phyloP scores from a whole-genome alignment of 1,140 invertebrate genomes.

The Psilanteris sp. region DNA sequence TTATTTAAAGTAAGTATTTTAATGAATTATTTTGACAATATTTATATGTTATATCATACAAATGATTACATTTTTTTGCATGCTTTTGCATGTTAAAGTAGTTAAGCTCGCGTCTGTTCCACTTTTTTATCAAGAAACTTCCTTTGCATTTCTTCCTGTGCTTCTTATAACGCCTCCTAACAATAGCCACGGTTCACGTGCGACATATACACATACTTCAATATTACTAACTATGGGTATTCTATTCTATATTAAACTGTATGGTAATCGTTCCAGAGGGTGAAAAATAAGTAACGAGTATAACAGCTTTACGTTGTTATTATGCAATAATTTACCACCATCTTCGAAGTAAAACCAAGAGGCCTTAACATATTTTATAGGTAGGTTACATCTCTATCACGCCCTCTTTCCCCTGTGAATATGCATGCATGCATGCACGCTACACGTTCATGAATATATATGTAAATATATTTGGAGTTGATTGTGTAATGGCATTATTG shows the following conservation, averaged over 20 bases:
- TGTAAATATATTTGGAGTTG: slow-evolving; percentile 51
- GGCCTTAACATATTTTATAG: slow-evolving; percentile 74
- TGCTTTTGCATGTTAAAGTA: slow-evolving; percentile 63
- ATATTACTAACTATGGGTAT: slow-evolving; percentile 43
- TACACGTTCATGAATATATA: slow-evolving; percentile 64
- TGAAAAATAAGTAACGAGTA: slow-evolving; percentile 76
- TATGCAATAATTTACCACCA: slow-evolving; percentile 78
- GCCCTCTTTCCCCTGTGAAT: slow-evolving; percentile 58
- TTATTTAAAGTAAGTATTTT: no score
- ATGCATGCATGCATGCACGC: slow-evolving; percentile 65
- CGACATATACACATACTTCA: slow-evolving; percentile 39
- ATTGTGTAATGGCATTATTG: slow-evolving; percentile 68
- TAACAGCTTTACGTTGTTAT: slow-evolving; percentile 75
- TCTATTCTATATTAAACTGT: slow-evolving; percentile 76
- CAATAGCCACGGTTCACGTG: slow-evolving; percentile 44
- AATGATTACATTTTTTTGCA: no score
- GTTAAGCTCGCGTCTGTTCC: slow-evolving; percentile 48
- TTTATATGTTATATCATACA: no score
- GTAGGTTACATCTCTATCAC: slow-evolving; percentile 76
- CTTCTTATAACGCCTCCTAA: slow-evolving; percentile 29
- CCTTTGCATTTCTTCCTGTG: slow-evolving; percentile 48
- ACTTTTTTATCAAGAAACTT: slow-evolving; percentile 55
- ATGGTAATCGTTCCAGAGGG: slow-evolving; percentile 72
- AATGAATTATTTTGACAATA: no score
- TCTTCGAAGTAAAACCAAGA: slow-evolving; percentile 54